Base-by-base conservation (phyloP, 2,113 vertebrate genomes). In the Gallinago media region DNA sequence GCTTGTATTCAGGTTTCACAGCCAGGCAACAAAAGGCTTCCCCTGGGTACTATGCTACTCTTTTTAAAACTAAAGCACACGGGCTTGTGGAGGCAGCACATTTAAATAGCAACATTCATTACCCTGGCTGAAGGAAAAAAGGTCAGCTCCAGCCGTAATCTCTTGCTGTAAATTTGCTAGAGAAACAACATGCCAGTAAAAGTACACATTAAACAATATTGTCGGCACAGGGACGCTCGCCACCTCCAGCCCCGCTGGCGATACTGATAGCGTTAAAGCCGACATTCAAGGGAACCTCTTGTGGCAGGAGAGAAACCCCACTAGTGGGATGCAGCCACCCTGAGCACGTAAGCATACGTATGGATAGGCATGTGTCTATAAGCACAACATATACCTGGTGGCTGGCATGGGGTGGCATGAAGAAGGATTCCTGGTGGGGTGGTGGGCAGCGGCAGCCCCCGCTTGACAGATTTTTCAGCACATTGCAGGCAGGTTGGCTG, bases 401-500 rank as follows among this genome's bases (percentile, higher is more conserved):
- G 27, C 36, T 32, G 4, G 5, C 6, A 27, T 5, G 13, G 54
- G 25, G 59, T 14, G 2, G 75, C 8, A 2, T 20, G 55, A 59
- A 55, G 63, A 62, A 36, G 61, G 63, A 4, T 80, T 77, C 67
- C 86, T 85, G 93, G 91, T 49, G 88, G 93, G 91, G 91, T 50
- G 46, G 50, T 68, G 92, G 97, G 96, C 73, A 23, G 96, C 74
- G 19, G 79, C 77, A 34, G 95, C 96, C 96, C 89, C 87, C 73
- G 68, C 96, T 93, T 93, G 97, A 98, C 98, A 98, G 98, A 97
- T 97, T 98, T 98, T 97, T 98, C 98, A 85, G 96, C 89, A 66
- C 54, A 95, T 93, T 98, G 98, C 98, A 98, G 98, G 98, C 98
- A 72, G 89, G 94, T 98, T 97, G 98, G 98, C 98, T 82, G 77